Evolutionary conservation across 2,888 invertebrate species (phyloP), one percentile per base, ranked within the genome.

Genomic region (Leptinotarsa haldemani): DNA sequence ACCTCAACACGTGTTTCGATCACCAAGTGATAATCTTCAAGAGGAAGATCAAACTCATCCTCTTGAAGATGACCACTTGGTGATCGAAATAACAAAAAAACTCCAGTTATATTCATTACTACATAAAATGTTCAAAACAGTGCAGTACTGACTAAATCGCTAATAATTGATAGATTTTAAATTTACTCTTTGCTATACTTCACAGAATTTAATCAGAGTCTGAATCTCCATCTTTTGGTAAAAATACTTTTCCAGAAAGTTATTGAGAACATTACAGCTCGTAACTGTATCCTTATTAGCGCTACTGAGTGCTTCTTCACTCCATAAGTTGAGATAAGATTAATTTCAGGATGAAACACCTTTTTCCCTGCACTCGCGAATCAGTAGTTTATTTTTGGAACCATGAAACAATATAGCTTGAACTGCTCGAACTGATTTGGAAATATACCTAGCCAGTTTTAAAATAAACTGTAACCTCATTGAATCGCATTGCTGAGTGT

Each of bases 381-480:
- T 61, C 61, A 61, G 76, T 40, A 15, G 61, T n/a, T 16, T 61
- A 80, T 80, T 81, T 81, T 79, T 78, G 75, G 79, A 69, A 68
- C 74, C 75, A 66, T 76, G 80, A 78, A 80, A 80, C 75, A 74
- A 75, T 77, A 77, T 77, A 77, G 77, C 79, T 65, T 77, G 75
- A 78, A 76, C 75, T 76, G 74, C 73, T 74, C 77, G 76, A 80
- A 78, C 79, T 75, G 77, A 80, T 77, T 78, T 75, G 76, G 78
- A 77, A 72, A 76, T 70, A 74, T 77, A 80, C 82, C 81, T 82
- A 82, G 82, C 83, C 82, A 83, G 82, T 79, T 75, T 81, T 71
- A 82, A 83, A 83, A 83, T 83, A 83, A 80, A 75, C 78, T 77
- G 77, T 82, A 82, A 82, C 83, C 84, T 79, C 80, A 80, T 84